Evolutionary conservation across 2,888 invertebrate genomes (phyloP).

Genomic region (Allolobophora icterica): DNA sequence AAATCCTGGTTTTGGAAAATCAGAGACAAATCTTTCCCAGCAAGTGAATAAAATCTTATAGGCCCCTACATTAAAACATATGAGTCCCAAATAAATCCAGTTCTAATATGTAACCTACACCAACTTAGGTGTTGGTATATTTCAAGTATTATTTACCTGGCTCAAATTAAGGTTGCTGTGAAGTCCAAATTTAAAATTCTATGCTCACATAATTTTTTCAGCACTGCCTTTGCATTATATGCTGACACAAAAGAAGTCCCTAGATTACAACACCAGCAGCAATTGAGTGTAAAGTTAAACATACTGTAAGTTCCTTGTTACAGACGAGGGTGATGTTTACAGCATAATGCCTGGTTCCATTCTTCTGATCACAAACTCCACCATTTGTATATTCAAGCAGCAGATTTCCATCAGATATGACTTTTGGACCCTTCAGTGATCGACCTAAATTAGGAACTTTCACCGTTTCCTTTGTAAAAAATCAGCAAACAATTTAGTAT

Average conservation of each 20-base stretch:
- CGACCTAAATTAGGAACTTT: not conserved
- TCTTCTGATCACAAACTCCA: slow-evolving; percentile 15
- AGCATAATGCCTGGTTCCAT: not conserved
- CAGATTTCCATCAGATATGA: not conserved
- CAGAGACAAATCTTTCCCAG: not conserved
- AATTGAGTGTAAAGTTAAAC: too few species aligned
- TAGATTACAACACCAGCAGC: too few species aligned
- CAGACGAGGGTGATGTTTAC: not conserved
- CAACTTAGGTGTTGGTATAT: too few species aligned
- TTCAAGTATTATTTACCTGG: too few species aligned
- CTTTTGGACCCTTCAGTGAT: not conserved
- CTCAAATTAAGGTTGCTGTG: too few species aligned
- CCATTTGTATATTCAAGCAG: slow-evolving; percentile 18
- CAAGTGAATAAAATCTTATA: not conserved
- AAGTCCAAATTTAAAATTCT: too few species aligned
- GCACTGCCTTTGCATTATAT: too few species aligned
- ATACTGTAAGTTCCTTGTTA: slow-evolving; percentile 14
- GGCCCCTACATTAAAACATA: not conserved
- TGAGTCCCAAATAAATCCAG: not conserved
- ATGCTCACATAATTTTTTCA: too few species aligned
- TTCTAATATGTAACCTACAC: not conserved
- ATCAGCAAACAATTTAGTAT: not conserved
- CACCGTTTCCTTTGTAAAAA: not conserved
- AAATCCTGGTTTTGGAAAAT: not conserved
- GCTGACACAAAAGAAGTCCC: too few species aligned